Percentiles rank a stretch among this genome's conserved stretches.
Conservation (phyloP, 2,888 invertebrate genomes). For the Timandra comae region DNA sequence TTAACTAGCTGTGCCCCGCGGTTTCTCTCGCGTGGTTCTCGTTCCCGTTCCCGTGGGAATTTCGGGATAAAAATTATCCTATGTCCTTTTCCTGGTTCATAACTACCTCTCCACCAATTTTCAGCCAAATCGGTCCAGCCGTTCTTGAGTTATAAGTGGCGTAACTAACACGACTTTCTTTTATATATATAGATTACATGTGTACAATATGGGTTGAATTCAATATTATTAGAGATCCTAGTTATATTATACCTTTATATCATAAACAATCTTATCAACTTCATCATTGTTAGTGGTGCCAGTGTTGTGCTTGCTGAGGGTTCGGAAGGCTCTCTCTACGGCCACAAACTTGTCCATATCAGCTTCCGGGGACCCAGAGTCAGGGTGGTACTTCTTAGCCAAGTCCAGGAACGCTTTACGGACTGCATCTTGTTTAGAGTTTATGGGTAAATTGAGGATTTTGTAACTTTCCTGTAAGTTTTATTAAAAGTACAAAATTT, state of each 20-base stretch:
- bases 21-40: no score
- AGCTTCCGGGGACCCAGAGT: constrained; percentile 84
- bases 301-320: constrained; percentile 80
- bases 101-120: no score
- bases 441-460: constrained; percentile 79
- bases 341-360: constrained; percentile 83
- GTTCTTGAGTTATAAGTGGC: no score
- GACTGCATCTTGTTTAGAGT: constrained; percentile 84
- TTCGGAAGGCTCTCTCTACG: constrained; percentile 85
- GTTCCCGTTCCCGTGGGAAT: no score
- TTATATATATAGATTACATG: no score
- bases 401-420: constrained; percentile 83
- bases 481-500: constrained; percentile 4
- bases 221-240: no score
- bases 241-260: constrained; percentile 73
- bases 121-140: no score
- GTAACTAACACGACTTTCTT: no score
- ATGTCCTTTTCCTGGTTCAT: no score
- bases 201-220: no score
- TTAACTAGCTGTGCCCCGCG: no score
- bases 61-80: no score
- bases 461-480: constrained; percentile 80
- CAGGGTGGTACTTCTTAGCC: constrained; percentile 91
- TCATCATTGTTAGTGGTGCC: constrained; percentile 63
- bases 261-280: constrained; percentile 76